Percentiles rank a stretch among this genome's conserved stretches.
Evolutionary conservation across 1,140 invertebrate genomes (phyloP).

Genomic region (Brachionus rotundiformis): DNA sequence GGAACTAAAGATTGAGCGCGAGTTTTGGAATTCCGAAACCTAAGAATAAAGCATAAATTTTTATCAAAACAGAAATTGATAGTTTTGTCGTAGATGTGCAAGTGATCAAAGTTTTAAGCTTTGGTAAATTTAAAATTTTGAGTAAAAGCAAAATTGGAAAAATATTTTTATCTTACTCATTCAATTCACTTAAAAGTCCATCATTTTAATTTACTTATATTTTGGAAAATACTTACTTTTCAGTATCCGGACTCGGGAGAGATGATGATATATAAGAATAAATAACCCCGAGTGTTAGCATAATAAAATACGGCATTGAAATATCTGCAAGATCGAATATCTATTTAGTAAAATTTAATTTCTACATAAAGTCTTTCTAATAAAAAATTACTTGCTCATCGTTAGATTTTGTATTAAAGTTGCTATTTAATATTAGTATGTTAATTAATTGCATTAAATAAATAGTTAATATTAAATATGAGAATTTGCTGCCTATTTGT

Average conservation of each 20-base stretch:
- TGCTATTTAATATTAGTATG: background rate
- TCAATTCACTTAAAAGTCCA: background rate
- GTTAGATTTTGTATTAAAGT: background rate
- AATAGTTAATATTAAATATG: background rate
- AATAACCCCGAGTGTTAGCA: constrained; percentile 20
- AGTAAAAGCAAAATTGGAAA: background rate
- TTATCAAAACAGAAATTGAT: no score
- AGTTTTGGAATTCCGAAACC: background rate
- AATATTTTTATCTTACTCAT: background rate
- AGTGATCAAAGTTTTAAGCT: background rate
- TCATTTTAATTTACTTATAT: background rate
- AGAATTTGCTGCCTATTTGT: constrained; percentile 17
- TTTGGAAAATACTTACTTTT: background rate
- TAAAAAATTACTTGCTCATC: constrained; percentile 30
- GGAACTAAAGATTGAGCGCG: background rate
- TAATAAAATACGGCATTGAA: background rate
- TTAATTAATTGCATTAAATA: constrained; percentile 17
- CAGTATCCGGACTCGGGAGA: background rate
- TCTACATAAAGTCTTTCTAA: background rate
- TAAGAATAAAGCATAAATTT: background rate
- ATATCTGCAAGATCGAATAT: background rate
- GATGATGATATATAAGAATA: constrained; percentile 42
- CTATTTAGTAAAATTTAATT: background rate
- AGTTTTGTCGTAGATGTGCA: no score
- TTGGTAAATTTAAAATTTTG: background rate